Conservation (phyloP, 1,140 invertebrate genomes). For the Anoplophora glabripennis region DNA sequence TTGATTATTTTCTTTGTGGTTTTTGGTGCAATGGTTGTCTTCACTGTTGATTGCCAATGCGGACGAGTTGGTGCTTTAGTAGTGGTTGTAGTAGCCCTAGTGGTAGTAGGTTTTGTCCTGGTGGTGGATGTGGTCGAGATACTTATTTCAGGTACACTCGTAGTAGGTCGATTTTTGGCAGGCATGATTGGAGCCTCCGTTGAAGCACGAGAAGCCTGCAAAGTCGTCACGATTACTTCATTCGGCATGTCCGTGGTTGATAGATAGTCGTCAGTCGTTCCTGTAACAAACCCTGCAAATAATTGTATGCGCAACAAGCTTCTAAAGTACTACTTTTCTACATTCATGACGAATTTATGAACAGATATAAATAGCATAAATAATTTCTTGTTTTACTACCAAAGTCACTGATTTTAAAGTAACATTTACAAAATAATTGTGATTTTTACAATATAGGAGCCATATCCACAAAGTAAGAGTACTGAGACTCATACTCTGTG, state of each 20-base stretch:
- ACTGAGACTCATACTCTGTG: no score
- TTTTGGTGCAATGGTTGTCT: conserved; percentile 1
- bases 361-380: no score
- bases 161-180: neutral
- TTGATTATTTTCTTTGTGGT: neutral
- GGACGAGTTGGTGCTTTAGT: neutral
- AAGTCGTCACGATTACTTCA: neutral
- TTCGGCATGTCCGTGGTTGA: neutral
- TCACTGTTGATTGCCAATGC: neutral
- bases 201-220: neutral
- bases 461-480: no score
- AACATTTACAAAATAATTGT: no score
- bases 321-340: no score
- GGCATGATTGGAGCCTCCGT: neutral
- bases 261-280: neutral
- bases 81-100: neutral
- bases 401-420: no score
- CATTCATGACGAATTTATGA: no score
- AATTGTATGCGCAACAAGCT: no score
- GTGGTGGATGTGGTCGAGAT: conserved; percentile 7
- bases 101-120: conserved; percentile 4
- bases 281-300: neutral
- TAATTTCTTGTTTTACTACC: no score
- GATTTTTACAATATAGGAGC: no score
- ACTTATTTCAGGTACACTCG: neutral